Conservation (phyloP, 2,888 invertebrate species). For the Steinernema scapterisci region DNA sequence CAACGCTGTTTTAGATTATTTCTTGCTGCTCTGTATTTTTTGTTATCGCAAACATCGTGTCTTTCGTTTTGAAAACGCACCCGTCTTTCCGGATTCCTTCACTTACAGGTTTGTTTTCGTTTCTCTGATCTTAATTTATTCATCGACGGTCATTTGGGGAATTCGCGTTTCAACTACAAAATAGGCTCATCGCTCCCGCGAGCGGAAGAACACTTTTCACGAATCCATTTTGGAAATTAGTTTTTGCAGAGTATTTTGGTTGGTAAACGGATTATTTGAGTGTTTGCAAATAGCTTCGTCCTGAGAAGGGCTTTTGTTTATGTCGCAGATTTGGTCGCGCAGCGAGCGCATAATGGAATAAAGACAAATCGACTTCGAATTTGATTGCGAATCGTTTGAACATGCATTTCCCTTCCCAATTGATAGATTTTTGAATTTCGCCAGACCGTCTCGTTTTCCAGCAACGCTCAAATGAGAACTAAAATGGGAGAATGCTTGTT, state of each 20-base stretch:
- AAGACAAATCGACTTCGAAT: too few species aligned
- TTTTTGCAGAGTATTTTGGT: neutral
- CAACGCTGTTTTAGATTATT: constrained; percentile 78
- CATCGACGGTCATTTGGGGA: too few species aligned
- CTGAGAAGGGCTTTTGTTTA: constrained; percentile 19
- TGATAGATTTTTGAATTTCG: too few species aligned
- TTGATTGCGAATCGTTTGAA: too few species aligned
- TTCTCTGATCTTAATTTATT: constrained; percentile 9
- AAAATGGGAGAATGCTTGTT: too few species aligned
- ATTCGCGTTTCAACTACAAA: too few species aligned
- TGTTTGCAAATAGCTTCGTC: constrained; percentile 32
- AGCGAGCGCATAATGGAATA: too few species aligned
- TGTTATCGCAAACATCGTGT: constrained; percentile 90
- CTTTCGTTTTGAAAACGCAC: constrained; percentile 93
- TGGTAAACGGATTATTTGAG: constrained; percentile 16
- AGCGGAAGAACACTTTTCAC: neutral
- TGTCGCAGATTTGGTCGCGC: too few species aligned
- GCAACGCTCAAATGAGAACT: too few species aligned
- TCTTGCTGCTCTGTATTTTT: constrained; percentile 90
- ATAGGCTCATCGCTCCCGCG: neutral
- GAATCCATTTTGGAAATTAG: constrained; percentile 30
- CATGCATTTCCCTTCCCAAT: too few species aligned
- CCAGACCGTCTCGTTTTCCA: too few species aligned
- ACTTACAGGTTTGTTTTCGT: constrained; percentile 49
- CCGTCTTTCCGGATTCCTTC: constrained; percentile 90